Conservation (phyloP, 2,888 invertebrate genomes). For the Heliconius charithonia region DNA sequence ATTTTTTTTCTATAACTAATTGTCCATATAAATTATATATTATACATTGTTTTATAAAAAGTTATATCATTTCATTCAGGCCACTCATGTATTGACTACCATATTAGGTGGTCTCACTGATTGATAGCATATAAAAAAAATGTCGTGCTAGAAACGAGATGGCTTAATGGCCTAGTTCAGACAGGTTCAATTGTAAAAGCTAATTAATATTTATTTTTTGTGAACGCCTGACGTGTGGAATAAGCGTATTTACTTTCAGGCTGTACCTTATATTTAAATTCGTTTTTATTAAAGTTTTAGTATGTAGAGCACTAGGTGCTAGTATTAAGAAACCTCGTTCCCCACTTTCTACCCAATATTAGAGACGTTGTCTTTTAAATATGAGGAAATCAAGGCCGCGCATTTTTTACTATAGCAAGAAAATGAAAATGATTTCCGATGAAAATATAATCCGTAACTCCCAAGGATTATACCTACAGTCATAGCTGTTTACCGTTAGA, state of each 20-base stretch:
- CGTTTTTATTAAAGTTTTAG: neutral
- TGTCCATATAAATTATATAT: neutral
- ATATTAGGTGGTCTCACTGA: slow-evolving; percentile 5
- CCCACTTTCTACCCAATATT: neutral
- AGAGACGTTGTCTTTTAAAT: neutral
- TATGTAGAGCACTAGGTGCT: too few species aligned
- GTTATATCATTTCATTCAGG: too few species aligned
- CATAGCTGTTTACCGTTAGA: too few species aligned
- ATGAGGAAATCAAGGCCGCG: neutral
- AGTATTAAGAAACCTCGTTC: neutral
- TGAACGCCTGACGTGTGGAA: neutral
- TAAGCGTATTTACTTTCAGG: neutral
- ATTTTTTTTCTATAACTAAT: neutral
- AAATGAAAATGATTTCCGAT: neutral
- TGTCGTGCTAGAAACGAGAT: slow-evolving; percentile 12
- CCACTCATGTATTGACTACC: neutral
- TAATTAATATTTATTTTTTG: slow-evolving; percentile 11
- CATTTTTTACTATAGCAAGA: neutral
- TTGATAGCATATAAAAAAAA: slow-evolving; percentile 11
- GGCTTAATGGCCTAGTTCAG: slow-evolving; percentile 4
- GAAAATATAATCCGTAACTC: neutral
- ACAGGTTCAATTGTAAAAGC: slow-evolving; percentile 13
- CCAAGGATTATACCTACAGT: neutral
- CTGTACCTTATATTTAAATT: neutral
- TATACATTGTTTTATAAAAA: too few species aligned